These are phyloP conservation scores for Parnassius apollo DNA, from an alignment of 2,888 invertebrate species.

Conservation along the genomic window DNA sequence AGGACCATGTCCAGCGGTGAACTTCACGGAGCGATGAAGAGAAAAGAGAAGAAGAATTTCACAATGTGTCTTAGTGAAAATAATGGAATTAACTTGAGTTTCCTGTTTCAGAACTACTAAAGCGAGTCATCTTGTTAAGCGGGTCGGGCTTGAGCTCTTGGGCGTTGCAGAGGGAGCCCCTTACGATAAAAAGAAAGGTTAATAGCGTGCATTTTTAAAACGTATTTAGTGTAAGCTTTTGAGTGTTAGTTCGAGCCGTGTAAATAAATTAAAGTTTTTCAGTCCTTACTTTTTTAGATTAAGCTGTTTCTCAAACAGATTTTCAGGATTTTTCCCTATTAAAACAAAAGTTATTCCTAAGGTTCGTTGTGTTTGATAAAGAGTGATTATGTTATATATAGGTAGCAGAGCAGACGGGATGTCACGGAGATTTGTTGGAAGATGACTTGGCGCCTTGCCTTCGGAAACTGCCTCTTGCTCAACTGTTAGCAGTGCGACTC, in stretches of 20 bases:
- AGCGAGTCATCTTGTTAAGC: slow-evolving; percentile 92
- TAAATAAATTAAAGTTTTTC: slow-evolving; percentile 28
- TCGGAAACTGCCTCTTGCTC: slow-evolving; percentile 87
- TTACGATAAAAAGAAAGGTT: slow-evolving; percentile 87
- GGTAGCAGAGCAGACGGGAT: slow-evolving; percentile 91
- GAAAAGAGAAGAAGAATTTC: neutral
- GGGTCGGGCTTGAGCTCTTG: slow-evolving; percentile 95
- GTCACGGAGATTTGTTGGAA: slow-evolving; percentile 89
- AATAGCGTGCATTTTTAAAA: slow-evolving; percentile 33
- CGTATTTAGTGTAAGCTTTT: slow-evolving; percentile 34
- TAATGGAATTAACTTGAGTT: slow-evolving; percentile 66
- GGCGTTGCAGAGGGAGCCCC: slow-evolving; percentile 93
- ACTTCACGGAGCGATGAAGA: too few species aligned
- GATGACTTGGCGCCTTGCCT: slow-evolving; percentile 93
- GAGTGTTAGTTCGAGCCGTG: slow-evolving; percentile 28
- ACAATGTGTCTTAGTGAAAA: slow-evolving; percentile 53
- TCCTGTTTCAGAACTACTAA: slow-evolving; percentile 89
- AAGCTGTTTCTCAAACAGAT: too few species aligned
- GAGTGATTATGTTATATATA: slow-evolving; percentile 33
- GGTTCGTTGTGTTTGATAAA: too few species aligned
- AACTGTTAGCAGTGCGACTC: slow-evolving; percentile 86
- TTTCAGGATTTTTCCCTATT: too few species aligned
- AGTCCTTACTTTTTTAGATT: slow-evolving; percentile 8
- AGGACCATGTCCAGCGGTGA: too few species aligned
- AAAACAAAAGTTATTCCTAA: too few species aligned